phyloP scores from a whole-genome alignment of 2,113 vertebrate genomes.

The Lepisosteus osseus region DNA sequence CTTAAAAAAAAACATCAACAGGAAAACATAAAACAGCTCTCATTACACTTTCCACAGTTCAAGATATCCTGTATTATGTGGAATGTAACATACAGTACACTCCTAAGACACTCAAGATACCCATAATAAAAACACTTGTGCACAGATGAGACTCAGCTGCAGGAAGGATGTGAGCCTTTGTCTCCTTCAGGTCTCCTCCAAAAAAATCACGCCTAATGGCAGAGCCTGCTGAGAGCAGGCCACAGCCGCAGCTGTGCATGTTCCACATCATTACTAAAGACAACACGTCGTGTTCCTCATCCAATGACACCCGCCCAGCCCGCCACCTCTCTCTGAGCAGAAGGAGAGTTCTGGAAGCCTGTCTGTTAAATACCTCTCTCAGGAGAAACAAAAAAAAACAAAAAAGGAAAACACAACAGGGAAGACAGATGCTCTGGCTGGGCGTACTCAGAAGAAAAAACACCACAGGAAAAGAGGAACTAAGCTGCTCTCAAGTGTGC shows the following conservation, averaged over 20 bases:
- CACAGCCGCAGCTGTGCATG: neutral
- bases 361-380: neutral
- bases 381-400: neutral
- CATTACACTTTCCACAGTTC: too few relatives aligned
- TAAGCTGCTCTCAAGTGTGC: too few relatives aligned
- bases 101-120: too few relatives aligned
- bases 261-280: constrained; percentile 16
- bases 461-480: neutral
- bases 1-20: too few relatives aligned
- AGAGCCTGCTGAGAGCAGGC: neutral
- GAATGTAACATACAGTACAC: too few relatives aligned
- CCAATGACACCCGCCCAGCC: neutral
- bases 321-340: neutral
- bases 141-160: too few relatives aligned
- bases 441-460: neutral
- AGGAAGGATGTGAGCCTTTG: neutral
- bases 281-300: neutral
- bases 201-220: constrained; percentile 9
- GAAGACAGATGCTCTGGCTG: neutral
- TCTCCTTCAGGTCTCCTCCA: neutral
- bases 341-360: neutral
- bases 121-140: too few relatives aligned
- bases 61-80: too few relatives aligned
- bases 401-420: neutral
- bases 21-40: too few relatives aligned